A percentile compares a stretch with the other conserved stretches of the same genome.
Conservation (phyloP, 2,113 vertebrate species). For the Leuciscus idus region DNA sequence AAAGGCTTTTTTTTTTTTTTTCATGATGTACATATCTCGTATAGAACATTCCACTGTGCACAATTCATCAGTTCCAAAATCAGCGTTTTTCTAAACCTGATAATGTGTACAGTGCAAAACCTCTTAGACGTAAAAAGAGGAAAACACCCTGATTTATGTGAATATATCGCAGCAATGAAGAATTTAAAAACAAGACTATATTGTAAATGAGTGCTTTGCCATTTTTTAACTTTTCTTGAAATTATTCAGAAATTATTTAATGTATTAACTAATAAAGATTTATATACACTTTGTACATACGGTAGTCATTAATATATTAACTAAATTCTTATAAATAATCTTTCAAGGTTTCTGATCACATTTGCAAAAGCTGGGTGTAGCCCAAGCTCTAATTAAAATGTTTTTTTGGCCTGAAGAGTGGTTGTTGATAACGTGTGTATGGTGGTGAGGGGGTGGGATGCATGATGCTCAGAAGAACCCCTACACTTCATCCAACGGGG, state of each 20-base stretch:
- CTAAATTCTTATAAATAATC: conserved; percentile 73
- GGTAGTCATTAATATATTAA: conserved; percentile 83
- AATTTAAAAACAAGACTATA: conserved; percentile 36
- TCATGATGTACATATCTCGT: background rate
- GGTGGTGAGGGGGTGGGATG: conserved; percentile 56
- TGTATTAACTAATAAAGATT: conserved; percentile 78
- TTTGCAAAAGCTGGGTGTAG: conserved; percentile 51
- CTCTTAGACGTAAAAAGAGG: background rate
- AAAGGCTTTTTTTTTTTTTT: background rate
- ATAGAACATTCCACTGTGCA: conserved; percentile 77
- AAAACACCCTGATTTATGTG: conserved; percentile 25
- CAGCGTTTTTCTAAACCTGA: conserved; percentile 51
- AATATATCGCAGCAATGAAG: conserved; percentile 46
- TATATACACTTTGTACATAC: conserved; percentile 74
- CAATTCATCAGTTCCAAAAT: conserved; percentile 66
- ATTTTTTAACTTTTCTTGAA: conserved; percentile 63
- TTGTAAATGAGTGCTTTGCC: conserved; percentile 69
- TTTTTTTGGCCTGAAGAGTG: conserved; percentile 42
- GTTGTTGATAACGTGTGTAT: conserved; percentile 35
- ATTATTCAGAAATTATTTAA: conserved; percentile 72
- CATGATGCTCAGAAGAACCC: conserved; percentile 56
- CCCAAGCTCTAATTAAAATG: conserved; percentile 42
- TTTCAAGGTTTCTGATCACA: conserved; percentile 74
- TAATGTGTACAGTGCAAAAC: conserved; percentile 15
- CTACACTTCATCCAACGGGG: conserved; percentile 44